Percentiles rank a stretch among this genome's conserved stretches.
These are phyloP conservation scores for Prorops nasuta DNA, from an alignment of 1,140 invertebrate species.

Conservation along the genomic window DNA sequence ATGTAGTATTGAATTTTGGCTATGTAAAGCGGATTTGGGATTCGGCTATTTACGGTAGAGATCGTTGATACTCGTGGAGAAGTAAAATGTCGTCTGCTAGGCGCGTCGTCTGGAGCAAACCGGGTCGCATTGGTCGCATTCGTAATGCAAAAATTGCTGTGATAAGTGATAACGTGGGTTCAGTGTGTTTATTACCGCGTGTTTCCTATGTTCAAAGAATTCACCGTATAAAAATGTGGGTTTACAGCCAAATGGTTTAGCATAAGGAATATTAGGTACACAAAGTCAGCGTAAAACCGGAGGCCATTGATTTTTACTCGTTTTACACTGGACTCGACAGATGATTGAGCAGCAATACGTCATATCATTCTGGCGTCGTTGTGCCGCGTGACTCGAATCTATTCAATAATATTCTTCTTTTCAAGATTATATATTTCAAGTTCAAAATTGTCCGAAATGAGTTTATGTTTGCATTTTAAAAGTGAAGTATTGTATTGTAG, in stretches of 20 bases:
- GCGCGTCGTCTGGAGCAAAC: constrained; percentile 41
- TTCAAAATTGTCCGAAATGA: too few species aligned
- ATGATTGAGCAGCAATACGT: constrained; percentile 25
- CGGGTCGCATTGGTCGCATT: constrained; percentile 39
- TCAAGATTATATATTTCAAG: too few species aligned
- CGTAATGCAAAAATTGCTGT: constrained; percentile 34
- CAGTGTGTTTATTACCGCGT: not conserved
- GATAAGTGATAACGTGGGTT: constrained; percentile 32
- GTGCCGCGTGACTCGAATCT: constrained; percentile 7
- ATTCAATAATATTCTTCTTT: too few species aligned
- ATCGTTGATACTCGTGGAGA: constrained; percentile 25
- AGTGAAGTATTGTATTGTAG: too few species aligned
- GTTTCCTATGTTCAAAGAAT: constrained; percentile 2
- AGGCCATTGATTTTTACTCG: constrained; percentile 44
- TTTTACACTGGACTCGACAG: constrained; percentile 26
- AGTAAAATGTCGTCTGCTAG: constrained; percentile 49
- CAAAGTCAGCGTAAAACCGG: constrained; percentile 23
- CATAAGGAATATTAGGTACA: not conserved
- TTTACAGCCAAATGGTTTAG: too few species aligned
- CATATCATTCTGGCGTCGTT: not conserved
- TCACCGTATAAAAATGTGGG: too few species aligned
- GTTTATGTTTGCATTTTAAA: too few species aligned
- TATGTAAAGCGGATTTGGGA: constrained; percentile 17
- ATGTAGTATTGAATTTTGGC: constrained; percentile 2
- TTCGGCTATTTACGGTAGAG: constrained; percentile 18